Base-by-base conservation (phyloP, 2,888 invertebrate species). In the Portevinia maculata region DNA sequence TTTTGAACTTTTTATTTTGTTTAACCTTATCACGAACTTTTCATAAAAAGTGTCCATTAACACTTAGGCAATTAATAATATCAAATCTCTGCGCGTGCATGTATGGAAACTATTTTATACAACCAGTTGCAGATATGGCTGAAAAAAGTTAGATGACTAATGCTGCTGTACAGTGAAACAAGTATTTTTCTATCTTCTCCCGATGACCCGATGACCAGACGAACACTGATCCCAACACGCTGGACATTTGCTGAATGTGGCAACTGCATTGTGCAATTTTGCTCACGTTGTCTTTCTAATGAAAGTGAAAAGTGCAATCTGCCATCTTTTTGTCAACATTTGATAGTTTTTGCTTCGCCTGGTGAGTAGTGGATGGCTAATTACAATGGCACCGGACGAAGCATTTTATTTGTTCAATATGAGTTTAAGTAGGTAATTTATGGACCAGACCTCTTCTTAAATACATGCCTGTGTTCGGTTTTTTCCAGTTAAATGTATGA, bases 291-390 rank as follows among this genome's bases (percentile, higher is more conserved):
- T 73, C 62, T 62, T 67, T 78, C 71, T 50, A 71, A 70, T 64
- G 78, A 83, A 83, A 83, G 83, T 78, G 78, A 83, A 78, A 62
- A 75, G 67, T 53, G 71, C 67, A 62, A 50, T 78, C 53, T 78
- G 71, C 57, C 57, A 76, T 48, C 64, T 79, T 79, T 75, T 69
- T 69, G 67, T 71, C 69, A 81, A 64, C 69, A 37, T 39, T 41
- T 21, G 50, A 57, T 39, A 30, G 24, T 24, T 48, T 32, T 5
- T 28, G 30, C 39, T 52, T 67, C 32, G 15, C 6, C 39, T 46
- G 2, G 8, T 60, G 39, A 53, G n/a, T n/a, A n/a, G n/a, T n/a
- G n/a, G n/a, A n/a, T n/a, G 57, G 15, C 11, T 60, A 60, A 69
- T 55, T 62, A 37, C 60, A 41, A 62, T 55, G 37, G 39, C 70